These are phyloP conservation scores for Artibeus lituratus DNA, from an alignment of 2,797 vertebrate genomes.

Conservation along the genomic window DNA sequence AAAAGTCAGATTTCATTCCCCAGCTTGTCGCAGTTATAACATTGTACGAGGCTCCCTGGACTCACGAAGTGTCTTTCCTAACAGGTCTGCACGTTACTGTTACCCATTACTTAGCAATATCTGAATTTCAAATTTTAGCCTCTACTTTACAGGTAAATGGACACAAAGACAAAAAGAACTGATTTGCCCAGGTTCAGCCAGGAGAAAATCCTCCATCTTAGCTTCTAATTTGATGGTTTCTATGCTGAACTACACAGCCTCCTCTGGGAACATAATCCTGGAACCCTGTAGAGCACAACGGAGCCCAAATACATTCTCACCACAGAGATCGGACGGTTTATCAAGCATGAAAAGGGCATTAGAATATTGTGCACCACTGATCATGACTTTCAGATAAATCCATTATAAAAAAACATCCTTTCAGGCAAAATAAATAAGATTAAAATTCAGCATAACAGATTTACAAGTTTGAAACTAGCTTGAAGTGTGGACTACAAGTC, in stretches of 20 bases:
- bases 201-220: background rate
- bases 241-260: background rate
- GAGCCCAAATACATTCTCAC: constrained; percentile 18
- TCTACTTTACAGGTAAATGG: background rate
- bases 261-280: constrained; percentile 8
- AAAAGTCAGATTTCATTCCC: background rate
- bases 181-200: background rate
- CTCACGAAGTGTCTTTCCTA: background rate
- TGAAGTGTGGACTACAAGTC: background rate
- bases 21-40: background rate
- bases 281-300: constrained; percentile 5
- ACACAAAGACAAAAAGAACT: background rate
- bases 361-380: constrained; percentile 30
- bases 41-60: background rate
- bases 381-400: constrained; percentile 40
- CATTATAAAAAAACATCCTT: constrained; percentile 18
- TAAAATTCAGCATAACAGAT: constrained; percentile 24
- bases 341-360: constrained; percentile 47
- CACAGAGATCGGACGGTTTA: constrained; percentile 48
- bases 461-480: background rate
- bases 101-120: background rate
- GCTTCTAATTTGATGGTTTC: background rate
- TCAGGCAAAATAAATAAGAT: constrained; percentile 54
- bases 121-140: constrained; percentile 1
- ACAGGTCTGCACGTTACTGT: background rate